Evolutionary conservation across 2,113 vertebrate genomes (phyloP).

Genomic region (Falcunculus frontatus): DNA sequence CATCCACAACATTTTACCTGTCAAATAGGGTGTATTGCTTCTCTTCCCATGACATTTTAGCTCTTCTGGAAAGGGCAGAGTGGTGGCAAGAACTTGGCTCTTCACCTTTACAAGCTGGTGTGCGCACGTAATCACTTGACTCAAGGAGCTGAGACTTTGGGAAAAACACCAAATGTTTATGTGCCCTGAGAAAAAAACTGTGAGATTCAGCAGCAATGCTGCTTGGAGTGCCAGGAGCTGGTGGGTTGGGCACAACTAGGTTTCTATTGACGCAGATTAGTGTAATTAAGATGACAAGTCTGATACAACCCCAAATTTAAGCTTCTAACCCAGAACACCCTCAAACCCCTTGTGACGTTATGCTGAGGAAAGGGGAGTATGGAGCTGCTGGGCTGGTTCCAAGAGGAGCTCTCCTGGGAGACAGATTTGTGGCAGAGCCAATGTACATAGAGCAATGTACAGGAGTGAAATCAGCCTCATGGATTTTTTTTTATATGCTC

Average conservation of each 20-base stretch:
- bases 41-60: neutral
- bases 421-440: neutral
- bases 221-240: neutral
- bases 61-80: slow-evolving; percentile 1
- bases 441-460: neutral
- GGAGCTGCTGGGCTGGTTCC: accelerated
- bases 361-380: neutral
- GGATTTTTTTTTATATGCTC: neutral
- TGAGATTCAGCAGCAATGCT: neutral
- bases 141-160: slow-evolving; percentile 7
- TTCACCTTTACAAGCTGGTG: neutral
- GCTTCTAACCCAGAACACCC: neutral
- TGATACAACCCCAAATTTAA: neutral
- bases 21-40: neutral
- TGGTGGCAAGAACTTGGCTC: neutral
- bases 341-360: neutral
- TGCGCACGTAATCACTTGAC: neutral
- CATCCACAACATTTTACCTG: neutral
- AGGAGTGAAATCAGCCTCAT: neutral
- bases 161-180: slow-evolving; percentile 17
- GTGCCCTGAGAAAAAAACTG: neutral
- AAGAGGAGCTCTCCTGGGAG: neutral
- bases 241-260: neutral
- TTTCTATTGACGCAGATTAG: neutral
- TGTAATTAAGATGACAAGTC: neutral